Evolutionary conservation across 2,113 vertebrate genomes (phyloP).

Genomic region (Pedionomus torquatus): DNA sequence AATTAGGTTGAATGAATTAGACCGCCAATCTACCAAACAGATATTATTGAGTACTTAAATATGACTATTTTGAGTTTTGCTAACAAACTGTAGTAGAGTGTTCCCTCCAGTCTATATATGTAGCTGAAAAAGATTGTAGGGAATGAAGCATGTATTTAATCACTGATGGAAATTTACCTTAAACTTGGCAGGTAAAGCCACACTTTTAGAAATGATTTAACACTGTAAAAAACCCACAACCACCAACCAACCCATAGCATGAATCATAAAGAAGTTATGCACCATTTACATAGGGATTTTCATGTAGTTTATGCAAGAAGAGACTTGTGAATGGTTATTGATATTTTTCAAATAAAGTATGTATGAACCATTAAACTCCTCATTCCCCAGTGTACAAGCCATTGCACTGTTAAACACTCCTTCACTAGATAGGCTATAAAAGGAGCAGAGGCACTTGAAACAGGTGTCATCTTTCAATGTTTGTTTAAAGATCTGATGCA

Average conservation of each 20-base stretch:
- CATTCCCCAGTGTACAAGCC: slow-evolving; percentile 63
- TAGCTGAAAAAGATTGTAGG: slow-evolving; percentile 61
- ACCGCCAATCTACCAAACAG: slow-evolving; percentile 43
- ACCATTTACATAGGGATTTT: slow-evolving; percentile 75
- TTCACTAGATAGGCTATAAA: slow-evolving; percentile 62
- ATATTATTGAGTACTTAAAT: slow-evolving; percentile 43
- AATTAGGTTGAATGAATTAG: slow-evolving; percentile 62
- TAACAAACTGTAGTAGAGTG: slow-evolving; percentile 62
- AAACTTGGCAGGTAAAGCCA: slow-evolving; percentile 59
- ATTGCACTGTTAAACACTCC: slow-evolving; percentile 61
- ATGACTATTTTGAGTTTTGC: slow-evolving; percentile 67
- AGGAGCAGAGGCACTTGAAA: slow-evolving; percentile 32
- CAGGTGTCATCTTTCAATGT: slow-evolving; percentile 40
- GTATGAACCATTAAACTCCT: slow-evolving; percentile 77
- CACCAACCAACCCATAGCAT: not conserved
- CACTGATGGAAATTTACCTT: slow-evolving; percentile 70
- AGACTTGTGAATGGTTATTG: slow-evolving; percentile 74
- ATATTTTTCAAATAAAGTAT: slow-evolving; percentile 78
- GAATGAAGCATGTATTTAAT: slow-evolving; percentile 69
- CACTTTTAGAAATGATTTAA: slow-evolving; percentile 54
- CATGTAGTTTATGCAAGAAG: slow-evolving; percentile 73
- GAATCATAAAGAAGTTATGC: slow-evolving; percentile 75
- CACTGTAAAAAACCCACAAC: not conserved
- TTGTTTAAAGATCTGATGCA: slow-evolving; percentile 56
- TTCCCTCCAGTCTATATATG: slow-evolving; percentile 56